phyloP scores from a whole-genome alignment of 2,888 invertebrate species.

The Agonopterix arenella region DNA sequence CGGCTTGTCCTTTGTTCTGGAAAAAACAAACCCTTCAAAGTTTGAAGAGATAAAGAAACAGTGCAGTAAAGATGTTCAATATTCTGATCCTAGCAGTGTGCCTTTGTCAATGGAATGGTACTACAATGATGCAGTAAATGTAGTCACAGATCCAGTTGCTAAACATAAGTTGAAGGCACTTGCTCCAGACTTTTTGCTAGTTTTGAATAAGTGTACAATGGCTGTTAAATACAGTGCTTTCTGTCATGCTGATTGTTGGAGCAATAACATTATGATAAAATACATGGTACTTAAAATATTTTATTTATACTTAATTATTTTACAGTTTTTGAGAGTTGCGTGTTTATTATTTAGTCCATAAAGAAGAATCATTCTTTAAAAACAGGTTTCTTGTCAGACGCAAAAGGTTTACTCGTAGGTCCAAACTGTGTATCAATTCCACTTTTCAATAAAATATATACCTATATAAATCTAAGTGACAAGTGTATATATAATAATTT shows the following conservation, averaged over 20 bases:
- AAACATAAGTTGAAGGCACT: conserved; percentile 34
- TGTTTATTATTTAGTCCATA: too few species aligned
- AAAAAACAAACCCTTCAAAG: conserved; percentile 28
- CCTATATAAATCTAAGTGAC: too few species aligned
- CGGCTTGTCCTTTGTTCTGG: conserved; percentile 43
- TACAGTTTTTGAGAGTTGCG: too few species aligned
- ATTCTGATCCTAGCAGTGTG: conserved; percentile 33
- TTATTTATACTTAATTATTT: too few species aligned
- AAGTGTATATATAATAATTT: too few species aligned
- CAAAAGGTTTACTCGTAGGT: conserved; percentile 7
- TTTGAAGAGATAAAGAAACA: conserved; percentile 34
- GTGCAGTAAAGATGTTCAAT: conserved; percentile 41
- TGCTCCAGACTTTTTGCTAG: conserved; percentile 30
- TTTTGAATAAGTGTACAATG: conserved; percentile 40
- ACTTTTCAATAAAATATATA: background rate
- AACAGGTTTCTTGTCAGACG: too few species aligned
- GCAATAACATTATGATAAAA: conserved; percentile 47
- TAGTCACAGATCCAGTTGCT: conserved; percentile 30
- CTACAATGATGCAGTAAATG: conserved; percentile 42
- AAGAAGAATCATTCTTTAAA: too few species aligned
- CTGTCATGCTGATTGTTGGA: conserved; percentile 62
- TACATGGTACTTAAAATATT: conserved; percentile 23
- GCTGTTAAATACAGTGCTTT: conserved; percentile 33
- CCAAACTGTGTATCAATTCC: too few species aligned
- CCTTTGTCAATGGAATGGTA: conserved; percentile 37